Evolutionary conservation across 2,797 vertebrate genomes (phyloP), one percentile per base, ranked within the genome.

Genomic region (Sebastes goodei): DNA sequence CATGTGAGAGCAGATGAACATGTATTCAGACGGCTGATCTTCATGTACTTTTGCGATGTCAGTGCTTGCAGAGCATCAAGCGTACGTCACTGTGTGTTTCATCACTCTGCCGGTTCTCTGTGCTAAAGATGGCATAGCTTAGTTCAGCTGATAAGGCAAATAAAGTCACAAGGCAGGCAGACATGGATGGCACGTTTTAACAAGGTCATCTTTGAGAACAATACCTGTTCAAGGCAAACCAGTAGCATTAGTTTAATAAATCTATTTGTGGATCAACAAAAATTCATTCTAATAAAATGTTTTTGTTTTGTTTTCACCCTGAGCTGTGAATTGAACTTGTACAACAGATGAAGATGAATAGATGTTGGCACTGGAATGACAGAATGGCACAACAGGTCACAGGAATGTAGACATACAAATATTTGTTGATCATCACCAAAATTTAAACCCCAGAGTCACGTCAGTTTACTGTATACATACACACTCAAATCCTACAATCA

Each of bases 81-180:
- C 46, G 7, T 53, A 61, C 61, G 38, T 81, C 38, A 15, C n/a
- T 52, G 20, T 73, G 38, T 33, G 52, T 72, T 52, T 55, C n/a
- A 67, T 56, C 29, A 4, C 33, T 71, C 30, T n/a, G 65, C 7
- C 32, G n/a, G 55, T 71, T 62, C 42, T 67, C 55, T 63, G 21
- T 55, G 21, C 55, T 67, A 52, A 75, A 6, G 57, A 64, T 56
- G 10, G 70, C 68, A 70, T 62, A 80, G 49, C 27, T 72, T 62
- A 25, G 27, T 64, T 75, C 55, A 77, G 77, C 63, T 79, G 38
- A 89, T 83, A 90, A 91, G 88, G 85, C 88, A 86, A 93, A 79
- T 52, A 27, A 88, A 87, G 68, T 73, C 71, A 78, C 83, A 81
- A 88, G 76, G 88, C 84, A 84, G 72, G 38, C 38, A 14, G 38